Evolutionary conservation across 2,888 invertebrate species (phyloP).

Genomic region (Chalcosyrphus nemorum): DNA sequence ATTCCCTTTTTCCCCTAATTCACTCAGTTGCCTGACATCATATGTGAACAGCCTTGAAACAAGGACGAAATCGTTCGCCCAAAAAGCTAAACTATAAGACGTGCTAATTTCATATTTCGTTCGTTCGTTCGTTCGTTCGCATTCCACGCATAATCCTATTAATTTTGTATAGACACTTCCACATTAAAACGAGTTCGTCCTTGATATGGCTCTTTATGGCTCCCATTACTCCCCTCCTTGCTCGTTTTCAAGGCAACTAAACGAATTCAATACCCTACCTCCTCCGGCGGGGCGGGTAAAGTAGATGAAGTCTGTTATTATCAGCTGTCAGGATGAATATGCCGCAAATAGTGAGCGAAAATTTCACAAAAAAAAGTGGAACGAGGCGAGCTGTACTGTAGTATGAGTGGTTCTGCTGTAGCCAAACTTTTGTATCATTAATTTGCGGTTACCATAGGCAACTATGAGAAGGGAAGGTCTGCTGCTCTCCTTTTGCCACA

Average conservation of each 20-base stretch:
- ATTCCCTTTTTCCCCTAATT: background rate
- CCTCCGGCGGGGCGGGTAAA: background rate
- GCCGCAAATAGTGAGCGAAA: conserved; percentile 22
- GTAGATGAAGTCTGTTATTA: conserved; percentile 40
- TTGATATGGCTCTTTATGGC: background rate
- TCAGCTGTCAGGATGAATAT: conserved; percentile 42
- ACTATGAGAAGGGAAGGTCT: background rate
- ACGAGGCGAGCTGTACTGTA: background rate
- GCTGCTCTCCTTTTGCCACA: background rate
- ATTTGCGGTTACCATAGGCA: conserved; percentile 51
- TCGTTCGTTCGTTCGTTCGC: conserved; percentile 10
- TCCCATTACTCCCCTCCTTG: background rate
- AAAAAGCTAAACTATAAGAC: background rate
- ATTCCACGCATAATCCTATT: conserved; percentile 1
- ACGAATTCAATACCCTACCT: conserved; percentile 27
- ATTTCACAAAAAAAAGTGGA: background rate
- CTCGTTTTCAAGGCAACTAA: conserved; percentile 18
- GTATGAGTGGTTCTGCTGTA: background rate
- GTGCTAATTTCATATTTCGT: conserved; percentile 22
- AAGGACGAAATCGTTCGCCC: background rate
- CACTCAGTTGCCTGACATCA: background rate
- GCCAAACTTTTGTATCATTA: conserved; percentile 55
- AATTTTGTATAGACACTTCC: conserved; percentile 19
- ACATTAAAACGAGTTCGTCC: conserved; percentile 1
- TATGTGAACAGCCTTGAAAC: background rate